Evolutionary conservation across 2,888 invertebrate species (phyloP), one percentile per base, ranked within the genome.

Genomic region (Bugula neritina): DNA sequence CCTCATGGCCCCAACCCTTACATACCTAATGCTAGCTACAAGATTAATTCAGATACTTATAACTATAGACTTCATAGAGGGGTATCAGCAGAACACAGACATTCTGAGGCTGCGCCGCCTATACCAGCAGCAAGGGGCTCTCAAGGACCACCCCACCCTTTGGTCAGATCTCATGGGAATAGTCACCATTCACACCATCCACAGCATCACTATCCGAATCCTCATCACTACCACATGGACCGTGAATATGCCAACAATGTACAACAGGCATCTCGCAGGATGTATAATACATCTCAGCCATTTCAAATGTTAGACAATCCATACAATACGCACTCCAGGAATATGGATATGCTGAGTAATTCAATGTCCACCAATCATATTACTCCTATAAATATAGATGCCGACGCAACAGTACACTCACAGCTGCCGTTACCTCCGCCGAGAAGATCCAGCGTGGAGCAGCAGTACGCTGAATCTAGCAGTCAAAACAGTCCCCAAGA

Each of bases 281-380:
- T 63, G 63, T 63, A 63, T n/a, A 27, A 63, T 2, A 10, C 63
- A 21, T 55, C 55, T 13, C 55, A 55, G 23, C 63, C 63, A 3
- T 63, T 63, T 31, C 63, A 63, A 31, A 63, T 63, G 63, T 63
- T 63, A 34, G 63, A 63, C 5, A 63, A 63, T 31, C 63, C 63
- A 27, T 63, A 63, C 31, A 63, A 63, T 63, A 63, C 63, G n/a
- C 63, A 63, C 31, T 13, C 25, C 1, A 63, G 63, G 17, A 63
- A 25, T 5, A 34, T 63, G 63, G 63, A 63, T 2, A 25, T 31
- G 21, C n/a, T 63, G n/a, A 5, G 5, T 5, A 21, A n/a, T 2
- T 63, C 63, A 1, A 2, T 63, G 10, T 13, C 31, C 5, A 31
- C 21, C 31, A 31, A 21, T 63, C 63, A 63, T 34, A 63, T 63